Percentiles rank a stretch among this genome's conserved stretches.
phyloP scores from a whole-genome alignment of 2,113 vertebrate species.

The Myrmecobius fasciatus region DNA sequence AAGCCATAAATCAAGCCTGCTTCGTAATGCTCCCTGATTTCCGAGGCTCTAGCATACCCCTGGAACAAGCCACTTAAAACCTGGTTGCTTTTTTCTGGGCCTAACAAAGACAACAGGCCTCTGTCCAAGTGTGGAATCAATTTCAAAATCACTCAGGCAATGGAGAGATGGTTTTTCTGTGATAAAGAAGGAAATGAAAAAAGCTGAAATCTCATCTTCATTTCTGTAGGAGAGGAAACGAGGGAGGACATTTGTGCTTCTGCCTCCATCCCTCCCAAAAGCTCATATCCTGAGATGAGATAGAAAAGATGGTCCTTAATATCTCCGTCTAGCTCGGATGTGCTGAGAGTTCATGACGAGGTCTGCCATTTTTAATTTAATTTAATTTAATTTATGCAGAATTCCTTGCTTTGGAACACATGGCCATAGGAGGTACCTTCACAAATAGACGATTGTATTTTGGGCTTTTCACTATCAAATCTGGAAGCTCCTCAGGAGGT shows the following conservation, averaged over 20 bases:
- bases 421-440: background rate
- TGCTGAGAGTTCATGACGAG: background rate
- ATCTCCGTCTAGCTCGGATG: background rate
- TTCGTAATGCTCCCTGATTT: background rate
- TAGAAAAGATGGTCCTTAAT: background rate
- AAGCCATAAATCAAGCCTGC: background rate
- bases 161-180: background rate
- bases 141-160: conserved; percentile 43
- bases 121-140: conserved; percentile 21
- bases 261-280: background rate
- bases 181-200: conserved; percentile 64
- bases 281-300: conserved; percentile 2
- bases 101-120: background rate
- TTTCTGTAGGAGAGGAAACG: conserved; percentile 56
- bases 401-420: background rate
- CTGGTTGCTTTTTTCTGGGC: background rate
- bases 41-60: background rate
- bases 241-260: conserved; percentile 27
- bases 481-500: background rate
- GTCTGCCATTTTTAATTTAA: too few relatives aligned
- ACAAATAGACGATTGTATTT: background rate
- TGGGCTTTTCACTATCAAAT: background rate
- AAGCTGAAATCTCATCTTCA: conserved; percentile 36
- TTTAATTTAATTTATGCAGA: too few relatives aligned
- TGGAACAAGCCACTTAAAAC: background rate